phyloP scores from a whole-genome alignment of 2,888 invertebrate species.

The Drosophila rellima region DNA sequence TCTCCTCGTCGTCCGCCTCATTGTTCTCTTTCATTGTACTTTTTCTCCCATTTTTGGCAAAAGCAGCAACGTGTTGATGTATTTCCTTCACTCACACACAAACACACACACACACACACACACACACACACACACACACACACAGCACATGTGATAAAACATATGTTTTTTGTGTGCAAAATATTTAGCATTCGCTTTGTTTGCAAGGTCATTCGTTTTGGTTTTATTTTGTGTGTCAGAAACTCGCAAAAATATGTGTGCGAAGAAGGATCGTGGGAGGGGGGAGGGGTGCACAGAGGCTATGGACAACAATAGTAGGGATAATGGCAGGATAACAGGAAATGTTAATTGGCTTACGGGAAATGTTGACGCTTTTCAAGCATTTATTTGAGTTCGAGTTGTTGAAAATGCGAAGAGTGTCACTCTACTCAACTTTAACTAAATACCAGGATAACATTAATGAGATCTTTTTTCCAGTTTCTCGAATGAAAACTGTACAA shows the following conservation, averaged over 20 bases:
- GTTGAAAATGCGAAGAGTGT: neutral
- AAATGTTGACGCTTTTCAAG: constrained; percentile 1
- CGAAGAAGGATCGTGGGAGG: neutral
- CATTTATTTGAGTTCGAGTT: neutral
- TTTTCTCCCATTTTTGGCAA: constrained; percentile 46
- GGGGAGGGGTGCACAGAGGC: neutral
- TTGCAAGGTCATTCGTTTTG: constrained; percentile 84
- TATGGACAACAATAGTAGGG: neutral
- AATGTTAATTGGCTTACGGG: constrained; percentile 12
- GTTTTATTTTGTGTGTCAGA: constrained; percentile 80
- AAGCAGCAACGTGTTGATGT: constrained; percentile 69
- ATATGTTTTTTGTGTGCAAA: constrained; percentile 62
- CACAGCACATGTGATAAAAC: constrained; percentile 39
- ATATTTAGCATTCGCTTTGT: constrained; percentile 66
- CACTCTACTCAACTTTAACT: neutral
- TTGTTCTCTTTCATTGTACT: constrained; percentile 22
- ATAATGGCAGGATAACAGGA: constrained; percentile 8
- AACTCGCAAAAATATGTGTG: constrained; percentile 37
- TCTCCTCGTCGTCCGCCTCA: constrained; percentile 2
- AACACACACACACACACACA: constrained; percentile 9
- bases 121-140: constrained; percentile 14
- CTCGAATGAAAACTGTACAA: neutral
- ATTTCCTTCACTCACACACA: constrained; percentile 30
- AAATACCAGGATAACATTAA: neutral
- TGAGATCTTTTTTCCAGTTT: neutral